Conservation (phyloP, 2,113 vertebrate genomes). For the Nansenia antarctica region DNA sequence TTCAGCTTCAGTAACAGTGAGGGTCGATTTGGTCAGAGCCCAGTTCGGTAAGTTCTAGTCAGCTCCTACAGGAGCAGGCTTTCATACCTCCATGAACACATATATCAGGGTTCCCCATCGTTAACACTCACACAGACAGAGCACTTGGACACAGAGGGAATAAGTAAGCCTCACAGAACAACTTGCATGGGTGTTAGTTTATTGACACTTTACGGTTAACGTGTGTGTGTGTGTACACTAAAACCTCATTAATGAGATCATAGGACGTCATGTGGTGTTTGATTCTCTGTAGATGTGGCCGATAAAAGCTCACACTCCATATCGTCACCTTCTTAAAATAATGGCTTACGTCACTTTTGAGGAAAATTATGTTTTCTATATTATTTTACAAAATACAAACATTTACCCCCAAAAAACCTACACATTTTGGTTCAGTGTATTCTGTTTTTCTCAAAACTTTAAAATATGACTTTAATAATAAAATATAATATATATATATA, state of each 20-base stretch:
- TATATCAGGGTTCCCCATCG: no score
- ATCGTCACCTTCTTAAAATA: no score
- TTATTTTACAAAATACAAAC: no score
- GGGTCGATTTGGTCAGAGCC: constrained; percentile 28
- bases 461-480: no score
- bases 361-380: no score
- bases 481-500: no score
- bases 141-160: not conserved
- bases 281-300: not conserved
- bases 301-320: not conserved
- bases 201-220: not conserved
- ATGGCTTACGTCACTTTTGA: no score
- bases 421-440: no score
- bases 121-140: not conserved
- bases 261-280: not conserved
- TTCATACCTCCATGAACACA: not conserved
- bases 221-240: no score
- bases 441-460: no score
- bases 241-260: not conserved
- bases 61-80: not conserved
- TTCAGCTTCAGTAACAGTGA: constrained; percentile 37
- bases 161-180: not conserved
- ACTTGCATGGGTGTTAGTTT: constrained; percentile 2
- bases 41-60: constrained; percentile 36
- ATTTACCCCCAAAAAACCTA: no score